These are phyloP conservation scores for Drosophila nasuta DNA, from an alignment of 1,140 invertebrate genomes.

Conservation along the genomic window DNA sequence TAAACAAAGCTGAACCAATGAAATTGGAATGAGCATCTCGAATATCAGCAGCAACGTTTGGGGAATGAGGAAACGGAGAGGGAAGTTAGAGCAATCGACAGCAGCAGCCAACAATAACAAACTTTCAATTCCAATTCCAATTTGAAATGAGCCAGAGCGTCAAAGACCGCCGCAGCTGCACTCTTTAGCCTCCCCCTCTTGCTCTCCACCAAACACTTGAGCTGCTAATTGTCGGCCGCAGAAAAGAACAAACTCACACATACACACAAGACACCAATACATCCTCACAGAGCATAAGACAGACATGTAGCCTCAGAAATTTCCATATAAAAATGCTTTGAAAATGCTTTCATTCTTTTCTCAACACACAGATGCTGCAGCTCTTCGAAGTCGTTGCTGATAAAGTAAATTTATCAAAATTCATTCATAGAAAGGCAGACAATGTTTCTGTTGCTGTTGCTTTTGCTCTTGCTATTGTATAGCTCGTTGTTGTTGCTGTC, in stretches of 20 bases:
- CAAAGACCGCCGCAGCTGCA: slow-evolving; percentile 69
- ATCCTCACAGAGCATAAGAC: not conserved
- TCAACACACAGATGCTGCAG: slow-evolving; percentile 41
- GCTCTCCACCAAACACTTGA: slow-evolving; percentile 65
- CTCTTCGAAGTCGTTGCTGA: slow-evolving; percentile 53
- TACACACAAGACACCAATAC: slow-evolving; percentile 18
- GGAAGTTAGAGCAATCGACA: slow-evolving; percentile 37
- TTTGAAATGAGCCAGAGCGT: slow-evolving; percentile 77
- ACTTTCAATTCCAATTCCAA: slow-evolving; percentile 80
- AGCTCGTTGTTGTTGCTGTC: slow-evolving; percentile 19
- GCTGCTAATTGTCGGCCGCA: slow-evolving; percentile 77
- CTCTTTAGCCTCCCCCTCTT: not conserved
- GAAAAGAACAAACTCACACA: slow-evolving; percentile 46
- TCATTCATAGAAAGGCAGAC: slow-evolving; percentile 68
- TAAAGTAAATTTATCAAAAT: slow-evolving; percentile 82
- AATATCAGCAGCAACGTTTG: not conserved
- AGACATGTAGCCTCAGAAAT: slow-evolving; percentile 44
- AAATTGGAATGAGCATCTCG: slow-evolving; percentile 4
- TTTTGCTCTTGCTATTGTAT: not conserved
- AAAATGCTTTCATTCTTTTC: slow-evolving; percentile 39
- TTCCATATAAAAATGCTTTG: slow-evolving; percentile 65
- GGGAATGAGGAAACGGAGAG: not conserved
- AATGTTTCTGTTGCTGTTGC: slow-evolving; percentile 12
- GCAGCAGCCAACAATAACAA: slow-evolving; percentile 46
- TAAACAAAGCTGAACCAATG: slow-evolving; percentile 44